phyloP scores from a whole-genome alignment of 2,888 invertebrate species.

The Ornithoptera priamus region DNA sequence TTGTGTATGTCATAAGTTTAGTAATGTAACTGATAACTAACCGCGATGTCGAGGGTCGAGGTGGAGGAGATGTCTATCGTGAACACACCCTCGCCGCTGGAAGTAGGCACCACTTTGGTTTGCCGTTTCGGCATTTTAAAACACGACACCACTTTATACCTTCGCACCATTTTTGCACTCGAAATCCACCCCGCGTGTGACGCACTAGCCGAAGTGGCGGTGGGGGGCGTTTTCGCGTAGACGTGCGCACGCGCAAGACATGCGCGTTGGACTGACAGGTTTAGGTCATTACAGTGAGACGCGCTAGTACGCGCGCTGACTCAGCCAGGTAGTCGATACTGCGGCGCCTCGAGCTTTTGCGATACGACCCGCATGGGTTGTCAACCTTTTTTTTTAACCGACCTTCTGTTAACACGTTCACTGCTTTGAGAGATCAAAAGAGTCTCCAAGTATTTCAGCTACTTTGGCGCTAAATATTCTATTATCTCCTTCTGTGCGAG shows the following conservation, averaged over 20 bases:
- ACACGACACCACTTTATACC: conserved; percentile 61
- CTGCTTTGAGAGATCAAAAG: too few species aligned
- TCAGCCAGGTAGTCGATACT: conserved; percentile 48
- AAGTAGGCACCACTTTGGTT: conserved; percentile 61
- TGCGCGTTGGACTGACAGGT: conserved; percentile 65
- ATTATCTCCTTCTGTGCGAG: too few species aligned
- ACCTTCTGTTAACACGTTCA: too few species aligned
- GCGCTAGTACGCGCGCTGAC: conserved; percentile 40
- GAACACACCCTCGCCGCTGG: conserved; percentile 58
- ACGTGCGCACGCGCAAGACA: conserved; percentile 62
- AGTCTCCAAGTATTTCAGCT: too few species aligned
- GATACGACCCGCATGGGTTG: conserved; percentile 7
- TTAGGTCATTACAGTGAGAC: conserved; percentile 57
- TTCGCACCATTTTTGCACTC: conserved; percentile 59
- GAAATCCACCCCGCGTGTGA: conserved; percentile 11
- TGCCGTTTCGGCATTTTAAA: conserved; percentile 61
- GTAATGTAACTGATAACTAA: conserved; percentile 44
- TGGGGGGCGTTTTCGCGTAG: conserved; percentile 23
- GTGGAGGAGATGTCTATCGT: conserved; percentile 54
- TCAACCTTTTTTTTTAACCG: conserved; percentile 14
- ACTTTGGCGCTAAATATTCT: too few species aligned
- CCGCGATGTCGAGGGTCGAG: conserved; percentile 63
- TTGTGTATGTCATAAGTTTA: too few species aligned
- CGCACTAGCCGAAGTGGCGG: neutral
- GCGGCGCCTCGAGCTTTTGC: conserved; percentile 25